Conservation (phyloP, 2,113 vertebrate genomes). For the Leucoraja erinaceus region DNA sequence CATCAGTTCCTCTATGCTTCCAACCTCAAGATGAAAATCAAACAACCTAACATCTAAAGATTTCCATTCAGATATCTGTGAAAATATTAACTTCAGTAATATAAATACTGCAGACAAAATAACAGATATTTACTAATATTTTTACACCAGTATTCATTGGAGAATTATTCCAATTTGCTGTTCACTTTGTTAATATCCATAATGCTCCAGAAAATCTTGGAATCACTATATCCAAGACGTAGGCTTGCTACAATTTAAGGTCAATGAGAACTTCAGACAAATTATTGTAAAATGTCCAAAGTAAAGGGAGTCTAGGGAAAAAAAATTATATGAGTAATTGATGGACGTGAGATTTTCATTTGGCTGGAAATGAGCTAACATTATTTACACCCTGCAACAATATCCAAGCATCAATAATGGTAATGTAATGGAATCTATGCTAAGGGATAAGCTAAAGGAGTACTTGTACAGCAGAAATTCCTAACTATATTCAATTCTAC, state of each 20-base stretch:
- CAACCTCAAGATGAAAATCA: background rate
- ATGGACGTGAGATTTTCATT: background rate
- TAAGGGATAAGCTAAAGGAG: background rate
- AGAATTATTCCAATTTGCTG: background rate
- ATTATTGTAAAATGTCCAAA: background rate
- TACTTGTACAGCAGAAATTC: background rate
- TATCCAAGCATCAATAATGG: background rate
- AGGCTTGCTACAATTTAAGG: background rate
- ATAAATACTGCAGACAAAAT: background rate
- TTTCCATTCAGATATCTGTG: background rate
- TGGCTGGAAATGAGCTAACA: background rate
- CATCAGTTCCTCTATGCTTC: constrained; percentile 3
- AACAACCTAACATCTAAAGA: background rate
- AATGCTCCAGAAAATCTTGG: background rate
- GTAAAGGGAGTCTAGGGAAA: background rate
- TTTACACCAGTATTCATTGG: background rate
- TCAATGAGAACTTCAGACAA: background rate
- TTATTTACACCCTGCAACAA: background rate
- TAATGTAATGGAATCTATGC: background rate
- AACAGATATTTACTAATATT: background rate
- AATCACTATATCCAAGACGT: background rate
- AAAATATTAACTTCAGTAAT: background rate
- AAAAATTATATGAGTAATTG: background rate
- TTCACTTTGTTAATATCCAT: background rate
- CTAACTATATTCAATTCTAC: background rate